A percentile compares a stretch with the other conserved stretches of the same genome.
These are phyloP conservation scores for Meiosimyza decipiens DNA, from an alignment of 2,888 invertebrate genomes.

Conservation along the genomic window DNA sequence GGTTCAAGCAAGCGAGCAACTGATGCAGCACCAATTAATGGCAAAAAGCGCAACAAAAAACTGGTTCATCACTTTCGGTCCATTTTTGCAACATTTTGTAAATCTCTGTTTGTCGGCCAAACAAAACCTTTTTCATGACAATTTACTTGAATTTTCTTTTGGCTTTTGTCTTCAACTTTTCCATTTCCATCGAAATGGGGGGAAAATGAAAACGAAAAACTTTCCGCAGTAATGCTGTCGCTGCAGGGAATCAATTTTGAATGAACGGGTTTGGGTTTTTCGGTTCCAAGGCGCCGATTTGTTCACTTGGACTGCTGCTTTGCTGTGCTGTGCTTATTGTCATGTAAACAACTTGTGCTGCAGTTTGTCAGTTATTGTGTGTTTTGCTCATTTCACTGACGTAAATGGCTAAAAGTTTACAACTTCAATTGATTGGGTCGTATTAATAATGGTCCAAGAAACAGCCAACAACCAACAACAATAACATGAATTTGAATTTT, in stretches of 20 bases:
- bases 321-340: neutral
- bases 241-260: slow-evolving; percentile 11
- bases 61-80: too few species aligned
- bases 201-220: neutral
- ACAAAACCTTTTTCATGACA: neutral
- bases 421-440: too few species aligned
- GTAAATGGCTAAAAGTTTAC: too few species aligned
- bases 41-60: too few species aligned
- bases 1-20: neutral
- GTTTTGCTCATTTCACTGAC: neutral
- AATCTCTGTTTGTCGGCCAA: neutral
- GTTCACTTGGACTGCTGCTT: neutral
- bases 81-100: too few species aligned
- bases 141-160: neutral
- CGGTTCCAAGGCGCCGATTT: neutral
- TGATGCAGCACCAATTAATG: too few species aligned
- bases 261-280: neutral
- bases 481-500: too few species aligned
- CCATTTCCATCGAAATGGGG: neutral
- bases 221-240: neutral
- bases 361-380: neutral
- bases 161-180: neutral
- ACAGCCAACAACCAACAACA: too few species aligned
- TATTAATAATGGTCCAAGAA: too few species aligned
- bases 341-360: neutral